A percentile compares a stretch with the other conserved stretches of the same genome.
phyloP scores from a whole-genome alignment of 2,113 vertebrate species.

The Cricetomys ansorgei region DNA sequence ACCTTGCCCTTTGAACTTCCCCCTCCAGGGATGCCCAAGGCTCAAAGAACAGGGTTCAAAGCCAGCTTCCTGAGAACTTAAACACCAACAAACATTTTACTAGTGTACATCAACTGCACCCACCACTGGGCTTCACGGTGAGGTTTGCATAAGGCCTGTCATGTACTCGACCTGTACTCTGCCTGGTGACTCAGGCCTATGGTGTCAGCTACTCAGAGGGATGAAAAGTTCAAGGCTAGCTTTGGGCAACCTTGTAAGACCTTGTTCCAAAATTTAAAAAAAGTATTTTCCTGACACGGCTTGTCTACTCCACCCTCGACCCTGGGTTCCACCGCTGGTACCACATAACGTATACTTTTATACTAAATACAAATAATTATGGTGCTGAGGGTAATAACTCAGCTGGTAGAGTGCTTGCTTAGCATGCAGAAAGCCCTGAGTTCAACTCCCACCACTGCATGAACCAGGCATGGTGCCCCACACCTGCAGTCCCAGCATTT shows the following conservation, averaged over 20 bases:
- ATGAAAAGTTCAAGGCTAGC: background rate
- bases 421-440: background rate
- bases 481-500: no score
- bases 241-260: background rate
- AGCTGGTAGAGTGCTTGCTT: background rate
- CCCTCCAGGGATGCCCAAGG: background rate
- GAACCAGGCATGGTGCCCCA: background rate
- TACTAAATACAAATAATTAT: background rate
- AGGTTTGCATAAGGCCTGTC: background rate
- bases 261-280: background rate
- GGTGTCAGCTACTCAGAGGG: background rate
- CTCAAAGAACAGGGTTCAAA: background rate
- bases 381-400: background rate
- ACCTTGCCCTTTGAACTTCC: background rate
- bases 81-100: background rate
- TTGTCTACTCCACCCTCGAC: background rate
- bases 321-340: background rate
- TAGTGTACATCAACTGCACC: background rate
- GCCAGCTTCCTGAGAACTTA: background rate
- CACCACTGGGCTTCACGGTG: background rate
- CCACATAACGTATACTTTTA: background rate
- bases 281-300: background rate
- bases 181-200: background rate
- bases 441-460: background rate
- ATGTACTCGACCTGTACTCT: background rate